phyloP scores from a whole-genome alignment of 2,797 vertebrate species.

The Arctocebus calabarensis region DNA sequence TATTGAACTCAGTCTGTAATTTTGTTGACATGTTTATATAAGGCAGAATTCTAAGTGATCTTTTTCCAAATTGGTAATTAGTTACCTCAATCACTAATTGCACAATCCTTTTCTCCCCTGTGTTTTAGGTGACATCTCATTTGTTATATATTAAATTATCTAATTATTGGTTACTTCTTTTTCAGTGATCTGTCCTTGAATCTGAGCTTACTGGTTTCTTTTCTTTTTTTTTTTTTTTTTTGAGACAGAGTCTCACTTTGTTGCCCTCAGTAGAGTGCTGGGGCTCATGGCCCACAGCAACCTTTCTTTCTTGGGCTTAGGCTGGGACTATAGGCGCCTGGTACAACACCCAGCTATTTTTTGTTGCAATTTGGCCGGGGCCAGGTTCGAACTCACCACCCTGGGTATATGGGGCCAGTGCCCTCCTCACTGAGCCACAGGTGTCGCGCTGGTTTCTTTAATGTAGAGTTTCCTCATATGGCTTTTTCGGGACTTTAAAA shows the following conservation, averaged over 20 bases:
- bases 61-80: conserved; percentile 1
- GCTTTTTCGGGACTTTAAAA: conserved; percentile 5
- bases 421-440: too few species aligned
- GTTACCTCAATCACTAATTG: conserved; percentile 30
- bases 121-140: conserved; percentile 18
- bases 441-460: neutral
- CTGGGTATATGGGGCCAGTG: too few species aligned
- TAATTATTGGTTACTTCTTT: conserved; percentile 46
- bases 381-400: too few species aligned
- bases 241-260: too few species aligned
- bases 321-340: too few species aligned
- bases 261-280: too few species aligned
- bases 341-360: too few species aligned
- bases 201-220: conserved; percentile 5
- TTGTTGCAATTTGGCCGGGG: too few species aligned
- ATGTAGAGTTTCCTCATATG: neutral
- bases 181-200: conserved; percentile 3
- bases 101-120: neutral
- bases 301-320: too few species aligned
- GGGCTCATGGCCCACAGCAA: too few species aligned
- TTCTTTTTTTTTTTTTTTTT: neutral
- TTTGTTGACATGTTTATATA: neutral
- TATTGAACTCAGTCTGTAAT: conserved; percentile 23
- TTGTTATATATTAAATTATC: conserved; percentile 8
- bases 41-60: neutral